Evolutionary conservation across 1,140 invertebrate genomes (phyloP).

Genomic region (Acromyrmex echinatior): DNA sequence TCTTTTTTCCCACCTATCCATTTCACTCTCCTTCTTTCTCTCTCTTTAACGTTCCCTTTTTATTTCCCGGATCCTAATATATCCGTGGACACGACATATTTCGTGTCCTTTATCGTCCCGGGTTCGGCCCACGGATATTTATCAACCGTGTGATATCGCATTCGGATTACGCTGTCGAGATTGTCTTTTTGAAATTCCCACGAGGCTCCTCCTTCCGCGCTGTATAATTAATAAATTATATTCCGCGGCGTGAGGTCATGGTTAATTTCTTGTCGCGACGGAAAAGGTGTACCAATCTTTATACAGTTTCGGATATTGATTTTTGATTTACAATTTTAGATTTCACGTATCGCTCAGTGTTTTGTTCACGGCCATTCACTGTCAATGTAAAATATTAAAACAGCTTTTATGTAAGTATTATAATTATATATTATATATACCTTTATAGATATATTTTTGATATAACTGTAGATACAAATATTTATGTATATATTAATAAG

Average conservation of each 20-base stretch:
- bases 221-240: conserved; percentile 72
- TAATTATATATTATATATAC: neutral
- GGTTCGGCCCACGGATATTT: conserved; percentile 67
- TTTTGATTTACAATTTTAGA: conserved; percentile 22
- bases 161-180: conserved; percentile 62
- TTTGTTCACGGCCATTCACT: neutral
- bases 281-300: neutral
- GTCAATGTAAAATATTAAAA: neutral
- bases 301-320: neutral
- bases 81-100: conserved; percentile 73
- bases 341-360: neutral
- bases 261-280: conserved; percentile 40
- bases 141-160: conserved; percentile 71
- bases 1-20: conserved; percentile 38
- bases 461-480: neutral
- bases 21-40: conserved; percentile 49
- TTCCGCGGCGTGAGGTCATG: neutral
- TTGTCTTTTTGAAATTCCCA: conserved; percentile 74
- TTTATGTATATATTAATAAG: neutral
- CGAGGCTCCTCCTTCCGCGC: conserved; percentile 38
- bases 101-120: conserved; percentile 73
- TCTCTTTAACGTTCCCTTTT: conserved; percentile 60
- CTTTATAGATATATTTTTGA: neutral
- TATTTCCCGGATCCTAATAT: conserved; percentile 73
- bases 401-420: neutral